Evolutionary conservation across 2,113 vertebrate genomes (phyloP).

Genomic region (Anguilla japonica): DNA sequence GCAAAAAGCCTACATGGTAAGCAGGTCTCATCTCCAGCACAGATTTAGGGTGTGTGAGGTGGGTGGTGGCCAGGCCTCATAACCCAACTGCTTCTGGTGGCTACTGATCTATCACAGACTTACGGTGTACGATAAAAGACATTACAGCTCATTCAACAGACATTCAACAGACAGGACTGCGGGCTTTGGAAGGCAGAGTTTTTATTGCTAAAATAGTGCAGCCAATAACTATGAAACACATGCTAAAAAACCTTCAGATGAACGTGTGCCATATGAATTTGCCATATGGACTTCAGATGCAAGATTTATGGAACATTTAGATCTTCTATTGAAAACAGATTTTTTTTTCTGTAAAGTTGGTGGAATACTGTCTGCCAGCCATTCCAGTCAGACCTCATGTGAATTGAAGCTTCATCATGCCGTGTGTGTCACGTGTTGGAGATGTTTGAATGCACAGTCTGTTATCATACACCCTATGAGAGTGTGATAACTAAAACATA

Average conservation of each 20-base stretch:
- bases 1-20: background rate
- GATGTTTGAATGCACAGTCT: constrained; percentile 35
- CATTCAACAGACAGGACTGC: background rate
- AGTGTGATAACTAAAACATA: background rate
- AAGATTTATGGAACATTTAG: constrained; percentile 53
- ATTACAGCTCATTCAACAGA: background rate
- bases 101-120: background rate
- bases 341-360: background rate
- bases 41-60: background rate
- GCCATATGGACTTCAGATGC: constrained; percentile 50
- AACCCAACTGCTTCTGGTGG: background rate
- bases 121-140: background rate
- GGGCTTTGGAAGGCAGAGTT: background rate
- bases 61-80: background rate
- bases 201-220: background rate
- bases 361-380: background rate
- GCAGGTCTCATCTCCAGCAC: background rate
- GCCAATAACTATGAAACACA: background rate
- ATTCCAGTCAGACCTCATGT: background rate
- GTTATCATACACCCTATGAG: constrained; percentile 13
- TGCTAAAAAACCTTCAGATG: constrained; percentile 22
- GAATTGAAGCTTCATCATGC: background rate
- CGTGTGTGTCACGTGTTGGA: constrained; percentile 35
- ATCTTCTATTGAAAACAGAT: constrained; percentile 49
- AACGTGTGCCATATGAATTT: constrained; percentile 45